Base-by-base conservation (phyloP, 2,797 vertebrate genomes). In the Gymnoscopelus braueri region DNA sequence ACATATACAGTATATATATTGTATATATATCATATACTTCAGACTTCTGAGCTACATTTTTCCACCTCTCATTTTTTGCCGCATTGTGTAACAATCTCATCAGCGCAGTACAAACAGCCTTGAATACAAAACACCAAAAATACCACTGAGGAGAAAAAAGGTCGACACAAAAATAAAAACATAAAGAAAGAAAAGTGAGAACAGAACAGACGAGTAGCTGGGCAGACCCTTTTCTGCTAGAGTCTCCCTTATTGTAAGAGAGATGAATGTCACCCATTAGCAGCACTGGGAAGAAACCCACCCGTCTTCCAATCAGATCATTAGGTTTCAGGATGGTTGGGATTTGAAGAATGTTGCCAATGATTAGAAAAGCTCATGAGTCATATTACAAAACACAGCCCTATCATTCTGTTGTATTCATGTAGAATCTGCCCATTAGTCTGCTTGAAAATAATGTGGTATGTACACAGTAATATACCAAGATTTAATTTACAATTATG, bases 221-320 rank as follows among this genome's bases (percentile, higher is more conserved):
- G 49, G 59, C n/a, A 76, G 72, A 65, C 70, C 74, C 63, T 73
- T 52, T 67, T 61, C 64, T 66, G 53, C 69, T 71, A 54, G 50
- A 65, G 60, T 77, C 60, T 75, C 44, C 44, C n/a, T 75, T 57
- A 77, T 59, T 80, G 52, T 71, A 64, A 19, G 63, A 80, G 65
- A 80, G 82, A 89, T 85, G 74, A 89, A 87, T 86, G 73, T 74
- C 67, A 74, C 49, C 81, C 77, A 84, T 86, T 87, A 84, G 66
- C 48, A 39, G 23, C 66, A 77, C 78, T 82, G 71, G 61, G 54
- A 84, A 79, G 65, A 60, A 63, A 59, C 80, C 75, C 76, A 49
- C 75, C 68, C 83, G 75, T 61, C 68, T 74, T 80, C 60, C 39
- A 71, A 49, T 82, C 73, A 83, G 51, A 84, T 61, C 71, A 72